A percentile compares a stretch with the other conserved stretches of the same genome.
Evolutionary conservation across 2,113 vertebrate species (phyloP).

Genomic region (Caretta caretta): DNA sequence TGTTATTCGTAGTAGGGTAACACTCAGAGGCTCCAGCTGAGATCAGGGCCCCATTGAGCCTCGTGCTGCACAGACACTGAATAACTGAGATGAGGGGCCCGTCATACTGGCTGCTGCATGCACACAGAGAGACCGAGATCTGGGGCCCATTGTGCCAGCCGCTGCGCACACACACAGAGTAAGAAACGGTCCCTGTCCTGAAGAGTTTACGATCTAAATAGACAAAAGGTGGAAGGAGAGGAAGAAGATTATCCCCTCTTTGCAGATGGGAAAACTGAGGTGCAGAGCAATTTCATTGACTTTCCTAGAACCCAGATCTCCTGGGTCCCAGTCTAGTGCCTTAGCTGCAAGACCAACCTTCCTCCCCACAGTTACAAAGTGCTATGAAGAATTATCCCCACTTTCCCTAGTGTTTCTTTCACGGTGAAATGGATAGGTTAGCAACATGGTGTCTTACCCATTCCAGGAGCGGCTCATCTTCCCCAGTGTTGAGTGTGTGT

Average conservation of each 20-base stretch:
- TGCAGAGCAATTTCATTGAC: neutral
- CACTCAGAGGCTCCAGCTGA: neutral
- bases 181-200: too few species aligned
- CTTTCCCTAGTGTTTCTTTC: neutral
- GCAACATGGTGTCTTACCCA: neutral
- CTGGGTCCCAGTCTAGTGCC: neutral
- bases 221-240: neutral
- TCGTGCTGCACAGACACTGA: too few species aligned
- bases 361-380: neutral
- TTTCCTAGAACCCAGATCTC: neutral
- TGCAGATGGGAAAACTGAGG: neutral
- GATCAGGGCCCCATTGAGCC: neutral
- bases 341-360: neutral
- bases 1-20: neutral
- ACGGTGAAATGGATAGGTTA: neutral
- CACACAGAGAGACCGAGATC: too few species aligned
- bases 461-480: neutral
- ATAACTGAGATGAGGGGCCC: too few species aligned
- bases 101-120: too few species aligned
- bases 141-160: too few species aligned
- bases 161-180: neutral
- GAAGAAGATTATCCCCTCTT: neutral
- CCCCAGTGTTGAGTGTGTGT: neutral
- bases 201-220: neutral
- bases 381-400: neutral